Evolutionary conservation across 2,888 invertebrate genomes (phyloP), one percentile per base, ranked within the genome.

Genomic region (Halocaridina rubra): DNA sequence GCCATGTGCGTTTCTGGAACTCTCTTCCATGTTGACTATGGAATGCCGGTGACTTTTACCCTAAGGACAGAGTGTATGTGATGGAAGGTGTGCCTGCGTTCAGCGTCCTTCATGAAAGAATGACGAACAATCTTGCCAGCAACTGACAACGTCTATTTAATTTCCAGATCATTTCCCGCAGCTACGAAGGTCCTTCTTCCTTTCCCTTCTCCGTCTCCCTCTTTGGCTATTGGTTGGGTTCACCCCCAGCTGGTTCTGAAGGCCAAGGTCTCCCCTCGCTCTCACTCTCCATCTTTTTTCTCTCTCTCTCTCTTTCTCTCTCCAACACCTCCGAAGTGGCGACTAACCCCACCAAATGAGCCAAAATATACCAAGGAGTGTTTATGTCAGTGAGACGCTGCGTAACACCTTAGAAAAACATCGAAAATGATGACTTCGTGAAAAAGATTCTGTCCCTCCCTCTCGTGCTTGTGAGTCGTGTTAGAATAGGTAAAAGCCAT

Each of bases 1-100:
- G 80, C 80, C 80, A 80, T 80, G 80, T 80, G 79, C 67, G 67
- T 79, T 74, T 24, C 80, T 39, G 29, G 30, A 39, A 24, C 33
- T 53, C 24, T 32, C 46, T 29, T n/a, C 46, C 46, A 33, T 10
- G 72, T 22, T 53, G 39, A 33, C 61, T 61, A 53, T 67, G 27
- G 39, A 78, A 32, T 61, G 67, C 22, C 57, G 69, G 29, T 32
- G 32, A 33, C 53, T 32, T 61, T 27, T 27, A 61, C 57, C 39
- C 32, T 59, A 30, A 22, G 72, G 80, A 72, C 80, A 33, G 59
- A 74, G 72, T 69, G 80, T 72, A 74, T 61, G 80, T 74, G 72
- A 27, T 57, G 80, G 57, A 22, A 57, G 80, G 33, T 61, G 32
- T 61, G 72, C 74, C 29, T 72, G 80, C 74, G 72, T 80, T 59